These are phyloP conservation scores for Laupala kohalensis DNA, from an alignment of 1,140 invertebrate genomes.

Conservation along the genomic window DNA sequence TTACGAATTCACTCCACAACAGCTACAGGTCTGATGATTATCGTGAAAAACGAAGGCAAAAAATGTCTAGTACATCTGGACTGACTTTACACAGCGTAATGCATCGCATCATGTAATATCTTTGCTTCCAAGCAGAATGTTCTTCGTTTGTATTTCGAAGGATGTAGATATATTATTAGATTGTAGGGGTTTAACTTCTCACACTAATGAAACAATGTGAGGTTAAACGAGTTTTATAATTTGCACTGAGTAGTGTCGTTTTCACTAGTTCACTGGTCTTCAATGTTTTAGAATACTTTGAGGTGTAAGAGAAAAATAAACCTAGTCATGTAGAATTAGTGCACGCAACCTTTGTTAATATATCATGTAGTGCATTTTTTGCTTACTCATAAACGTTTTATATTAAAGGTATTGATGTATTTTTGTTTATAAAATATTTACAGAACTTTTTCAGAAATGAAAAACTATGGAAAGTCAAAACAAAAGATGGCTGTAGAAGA, in stretches of 20 bases:
- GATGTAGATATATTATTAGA: not conserved
- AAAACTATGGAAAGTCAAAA: too few species aligned
- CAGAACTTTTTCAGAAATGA: not conserved
- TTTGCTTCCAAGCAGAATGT: not conserved
- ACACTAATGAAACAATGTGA: not conserved
- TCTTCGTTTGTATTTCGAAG: not conserved
- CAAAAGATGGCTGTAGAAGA: too few species aligned
- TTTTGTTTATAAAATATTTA: not conserved
- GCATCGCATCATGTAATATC: not conserved
- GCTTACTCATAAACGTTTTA: not conserved
- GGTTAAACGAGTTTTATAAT: not conserved
- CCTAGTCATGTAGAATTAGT: not conserved
- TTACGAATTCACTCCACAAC: constrained; percentile 19
- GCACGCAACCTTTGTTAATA: not conserved
- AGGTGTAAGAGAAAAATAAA: not conserved
- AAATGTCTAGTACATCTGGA: not conserved
- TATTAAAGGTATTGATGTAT: not conserved
- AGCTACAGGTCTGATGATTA: not conserved
- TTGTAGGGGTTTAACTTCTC: not conserved
- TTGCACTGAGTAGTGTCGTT: not conserved
- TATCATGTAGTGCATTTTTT: not conserved
- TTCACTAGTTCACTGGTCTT: not conserved
- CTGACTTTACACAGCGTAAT: too few species aligned
- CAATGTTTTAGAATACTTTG: not conserved
- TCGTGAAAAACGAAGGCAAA: not conserved